These are phyloP conservation scores for Leptestheria dahalacensis DNA, from an alignment of 1,140 invertebrate species.

Conservation along the genomic window DNA sequence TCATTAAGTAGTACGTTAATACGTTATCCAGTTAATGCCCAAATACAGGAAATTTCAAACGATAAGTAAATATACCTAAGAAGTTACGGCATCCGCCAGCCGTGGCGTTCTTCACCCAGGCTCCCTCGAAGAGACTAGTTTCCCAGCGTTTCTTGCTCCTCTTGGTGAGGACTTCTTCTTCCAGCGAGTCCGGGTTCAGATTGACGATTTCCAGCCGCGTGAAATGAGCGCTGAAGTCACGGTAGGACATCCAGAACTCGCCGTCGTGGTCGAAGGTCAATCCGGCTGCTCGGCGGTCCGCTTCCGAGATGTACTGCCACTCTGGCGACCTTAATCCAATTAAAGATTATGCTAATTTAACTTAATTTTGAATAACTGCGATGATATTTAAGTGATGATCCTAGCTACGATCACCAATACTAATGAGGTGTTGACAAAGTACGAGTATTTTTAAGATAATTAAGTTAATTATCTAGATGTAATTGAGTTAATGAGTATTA, in stretches of 20 bases:
- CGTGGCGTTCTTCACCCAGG: slow-evolving; percentile 77
- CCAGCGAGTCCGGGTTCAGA: slow-evolving; percentile 81
- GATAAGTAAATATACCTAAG: slow-evolving; percentile 39
- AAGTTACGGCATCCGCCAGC: slow-evolving; percentile 95
- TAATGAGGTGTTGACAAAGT: slow-evolving; percentile 9
- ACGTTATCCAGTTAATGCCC: not conserved
- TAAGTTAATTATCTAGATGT: not conserved
- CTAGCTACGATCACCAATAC: not conserved
- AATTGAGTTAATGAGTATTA: slow-evolving; percentile 30
- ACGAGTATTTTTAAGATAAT: not conserved
- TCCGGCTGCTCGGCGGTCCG: slow-evolving; percentile 75
- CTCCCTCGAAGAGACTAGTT: slow-evolving; percentile 81
- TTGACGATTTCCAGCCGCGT: slow-evolving; percentile 85
- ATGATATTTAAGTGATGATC: no score
- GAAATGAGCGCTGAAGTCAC: slow-evolving; percentile 56
- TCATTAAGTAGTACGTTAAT: not conserved
- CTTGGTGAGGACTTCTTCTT: slow-evolving; percentile 51
- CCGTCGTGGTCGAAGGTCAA: slow-evolving; percentile 88
- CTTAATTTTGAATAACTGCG: no score
- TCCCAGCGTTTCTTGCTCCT: slow-evolving; percentile 62
- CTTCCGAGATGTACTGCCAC: slow-evolving; percentile 81
- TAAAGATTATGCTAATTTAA: no score
- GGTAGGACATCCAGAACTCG: slow-evolving; percentile 93
- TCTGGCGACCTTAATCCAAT: slow-evolving; percentile 46
- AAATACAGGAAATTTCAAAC: no score